phyloP scores from a whole-genome alignment of 2,113 vertebrate species.

The Brachyhypopomus gauderio region DNA sequence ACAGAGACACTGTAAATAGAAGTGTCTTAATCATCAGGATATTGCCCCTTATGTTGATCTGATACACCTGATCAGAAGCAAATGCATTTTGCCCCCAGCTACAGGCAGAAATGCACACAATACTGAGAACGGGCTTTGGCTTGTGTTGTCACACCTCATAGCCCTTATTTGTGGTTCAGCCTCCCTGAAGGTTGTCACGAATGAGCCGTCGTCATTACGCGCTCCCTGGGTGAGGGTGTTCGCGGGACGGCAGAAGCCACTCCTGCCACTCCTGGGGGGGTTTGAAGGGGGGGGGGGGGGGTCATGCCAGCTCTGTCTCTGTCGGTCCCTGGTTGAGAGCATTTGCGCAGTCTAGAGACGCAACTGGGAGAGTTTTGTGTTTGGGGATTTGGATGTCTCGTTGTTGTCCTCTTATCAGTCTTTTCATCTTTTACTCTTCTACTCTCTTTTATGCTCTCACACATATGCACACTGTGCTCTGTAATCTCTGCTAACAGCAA shows the following conservation, averaged over 20 bases:
- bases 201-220: background rate
- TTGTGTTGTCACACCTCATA: background rate
- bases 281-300: no score
- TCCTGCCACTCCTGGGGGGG: no score
- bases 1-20: no score
- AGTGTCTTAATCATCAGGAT: background rate
- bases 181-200: background rate
- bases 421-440: background rate
- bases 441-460: background rate
- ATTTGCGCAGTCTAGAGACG: background rate
- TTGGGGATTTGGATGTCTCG: background rate
- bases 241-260: no score
- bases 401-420: background rate
- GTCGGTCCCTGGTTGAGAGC: background rate
- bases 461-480: constrained; percentile 36
- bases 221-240: background rate
- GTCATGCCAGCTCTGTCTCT: no score
- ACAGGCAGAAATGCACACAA: background rate
- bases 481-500: constrained; percentile 40
- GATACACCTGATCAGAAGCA: background rate
- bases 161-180: constrained; percentile 18
- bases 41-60: background rate
- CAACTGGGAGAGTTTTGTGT: background rate
- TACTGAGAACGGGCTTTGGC: background rate
- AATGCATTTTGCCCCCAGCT: background rate